These are phyloP conservation scores for Myotis brandtii DNA, from an alignment of 2,113 vertebrate species.

Conservation along the genomic window DNA sequence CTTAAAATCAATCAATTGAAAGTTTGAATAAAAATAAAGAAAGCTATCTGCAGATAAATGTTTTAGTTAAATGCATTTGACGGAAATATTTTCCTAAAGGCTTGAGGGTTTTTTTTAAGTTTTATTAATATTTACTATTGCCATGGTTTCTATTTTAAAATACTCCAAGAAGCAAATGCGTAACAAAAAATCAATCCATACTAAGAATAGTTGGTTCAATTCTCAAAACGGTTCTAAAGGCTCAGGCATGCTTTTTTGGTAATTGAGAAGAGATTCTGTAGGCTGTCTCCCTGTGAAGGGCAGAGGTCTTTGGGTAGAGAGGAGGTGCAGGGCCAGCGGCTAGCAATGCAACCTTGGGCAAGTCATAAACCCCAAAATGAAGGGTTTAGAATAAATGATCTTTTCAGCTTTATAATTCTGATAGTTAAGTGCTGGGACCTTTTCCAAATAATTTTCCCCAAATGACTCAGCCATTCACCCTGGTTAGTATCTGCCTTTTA, in stretches of 20 bases:
- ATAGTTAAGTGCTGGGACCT: not conserved
- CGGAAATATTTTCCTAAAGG: slow-evolving; percentile 78
- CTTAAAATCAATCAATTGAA: slow-evolving; percentile 78
- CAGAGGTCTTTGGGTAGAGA: not conserved
- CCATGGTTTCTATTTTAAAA: slow-evolving; percentile 73
- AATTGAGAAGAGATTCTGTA: not conserved
- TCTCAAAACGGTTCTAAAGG: slow-evolving; percentile 68
- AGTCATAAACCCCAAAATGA: not conserved
- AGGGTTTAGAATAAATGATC: not conserved
- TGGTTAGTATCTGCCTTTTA: slow-evolving; percentile 1
- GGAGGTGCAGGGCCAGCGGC: not conserved
- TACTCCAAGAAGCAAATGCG: slow-evolving; percentile 64
- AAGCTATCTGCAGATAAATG: slow-evolving; percentile 76
- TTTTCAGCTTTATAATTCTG: slow-evolving; percentile 32
- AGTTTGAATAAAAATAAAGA: slow-evolving; percentile 82
- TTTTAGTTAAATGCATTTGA: slow-evolving; percentile 78
- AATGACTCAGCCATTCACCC: slow-evolving; percentile 6
- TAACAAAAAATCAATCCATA: slow-evolving; percentile 71
- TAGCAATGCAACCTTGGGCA: not conserved
- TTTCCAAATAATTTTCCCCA: slow-evolving; percentile 24
- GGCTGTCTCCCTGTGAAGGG: not conserved
- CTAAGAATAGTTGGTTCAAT: slow-evolving; percentile 60
- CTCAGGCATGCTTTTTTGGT: not conserved
- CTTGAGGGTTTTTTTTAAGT: slow-evolving; percentile 48
- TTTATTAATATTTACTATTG: slow-evolving; percentile 73